phyloP scores from a whole-genome alignment of 2,888 invertebrate genomes.

The Melanchra persicariae region DNA sequence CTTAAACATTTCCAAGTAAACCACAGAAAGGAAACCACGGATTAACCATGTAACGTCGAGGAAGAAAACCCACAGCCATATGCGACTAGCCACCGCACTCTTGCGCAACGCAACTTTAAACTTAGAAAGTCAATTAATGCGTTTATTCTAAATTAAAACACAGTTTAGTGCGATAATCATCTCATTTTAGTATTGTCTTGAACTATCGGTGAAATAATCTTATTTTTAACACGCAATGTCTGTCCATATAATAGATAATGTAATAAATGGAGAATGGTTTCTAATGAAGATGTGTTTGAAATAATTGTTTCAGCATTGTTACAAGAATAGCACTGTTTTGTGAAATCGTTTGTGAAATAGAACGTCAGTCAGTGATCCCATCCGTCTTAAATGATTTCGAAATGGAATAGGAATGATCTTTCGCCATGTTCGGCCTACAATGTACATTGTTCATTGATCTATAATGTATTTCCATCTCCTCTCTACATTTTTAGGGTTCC shows the following conservation, averaged over 20 bases:
- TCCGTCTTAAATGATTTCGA: not conserved
- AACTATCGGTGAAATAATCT: slow-evolving; percentile 62
- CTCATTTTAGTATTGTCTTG: slow-evolving; percentile 60
- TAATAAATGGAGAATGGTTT: slow-evolving; percentile 35
- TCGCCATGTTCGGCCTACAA: not conserved
- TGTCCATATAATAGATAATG: slow-evolving; percentile 32
- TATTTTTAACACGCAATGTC: slow-evolving; percentile 54
- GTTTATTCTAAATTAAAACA: slow-evolving; percentile 42
- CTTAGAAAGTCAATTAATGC: slow-evolving; percentile 62
- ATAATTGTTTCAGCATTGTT: slow-evolving; percentile 51
- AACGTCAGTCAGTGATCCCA: slow-evolving; percentile 5
- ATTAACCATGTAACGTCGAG: slow-evolving; percentile 15
- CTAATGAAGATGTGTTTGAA: slow-evolving; percentile 49
- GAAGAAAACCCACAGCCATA: slow-evolving; percentile 34
- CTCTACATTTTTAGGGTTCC: too few relatives aligned
- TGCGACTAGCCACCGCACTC: slow-evolving; percentile 15
- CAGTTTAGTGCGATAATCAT: slow-evolving; percentile 59
- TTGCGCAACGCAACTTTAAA: slow-evolving; percentile 52
- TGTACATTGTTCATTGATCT: too few relatives aligned
- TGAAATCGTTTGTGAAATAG: slow-evolving; percentile 44
- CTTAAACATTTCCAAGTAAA: not conserved
- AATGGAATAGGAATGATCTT: not conserved
- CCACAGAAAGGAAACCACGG: slow-evolving; percentile 19
- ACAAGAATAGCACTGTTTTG: slow-evolving; percentile 22
- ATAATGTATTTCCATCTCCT: not conserved